Conservation (phyloP, 2,888 invertebrate species). For the Thymelicus acteon region DNA sequence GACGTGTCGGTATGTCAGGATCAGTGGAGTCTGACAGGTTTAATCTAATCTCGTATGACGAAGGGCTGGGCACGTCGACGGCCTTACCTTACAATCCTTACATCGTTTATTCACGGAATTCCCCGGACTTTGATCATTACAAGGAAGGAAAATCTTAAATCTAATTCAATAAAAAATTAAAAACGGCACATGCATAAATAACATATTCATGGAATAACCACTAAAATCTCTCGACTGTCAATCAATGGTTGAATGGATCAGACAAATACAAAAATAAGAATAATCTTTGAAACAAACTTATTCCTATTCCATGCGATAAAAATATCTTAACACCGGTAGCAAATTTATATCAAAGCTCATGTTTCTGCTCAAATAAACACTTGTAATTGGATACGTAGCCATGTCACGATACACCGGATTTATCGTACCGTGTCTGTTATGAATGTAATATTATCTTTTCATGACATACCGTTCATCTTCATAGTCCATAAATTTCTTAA, state of each 20-base stretch:
- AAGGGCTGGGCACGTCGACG: conserved; percentile 3
- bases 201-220: no score
- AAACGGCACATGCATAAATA: no score
- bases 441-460: background rate
- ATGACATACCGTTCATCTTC: background rate
- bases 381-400: conserved; percentile 8
- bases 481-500: background rate
- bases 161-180: background rate
- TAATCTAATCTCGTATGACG: conserved; percentile 15
- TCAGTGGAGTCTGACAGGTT: conserved; percentile 10
- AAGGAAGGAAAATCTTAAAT: background rate
- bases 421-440: background rate
- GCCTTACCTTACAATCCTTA: no score
- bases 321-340: conserved; percentile 8
- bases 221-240: no score
- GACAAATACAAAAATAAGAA: no score
- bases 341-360: conserved; percentile 14
- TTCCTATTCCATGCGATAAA: background rate
- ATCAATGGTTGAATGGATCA: no score
- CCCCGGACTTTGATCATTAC: background rate
- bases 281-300: no score
- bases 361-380: conserved; percentile 25
- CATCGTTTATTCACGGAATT: background rate
- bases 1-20: background rate
- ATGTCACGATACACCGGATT: conserved; percentile 8